Percentiles rank a stretch among this genome's conserved stretches.
These are phyloP conservation scores for Xestia xanthographa DNA, from an alignment of 2,888 invertebrate genomes.

Conservation along the genomic window DNA sequence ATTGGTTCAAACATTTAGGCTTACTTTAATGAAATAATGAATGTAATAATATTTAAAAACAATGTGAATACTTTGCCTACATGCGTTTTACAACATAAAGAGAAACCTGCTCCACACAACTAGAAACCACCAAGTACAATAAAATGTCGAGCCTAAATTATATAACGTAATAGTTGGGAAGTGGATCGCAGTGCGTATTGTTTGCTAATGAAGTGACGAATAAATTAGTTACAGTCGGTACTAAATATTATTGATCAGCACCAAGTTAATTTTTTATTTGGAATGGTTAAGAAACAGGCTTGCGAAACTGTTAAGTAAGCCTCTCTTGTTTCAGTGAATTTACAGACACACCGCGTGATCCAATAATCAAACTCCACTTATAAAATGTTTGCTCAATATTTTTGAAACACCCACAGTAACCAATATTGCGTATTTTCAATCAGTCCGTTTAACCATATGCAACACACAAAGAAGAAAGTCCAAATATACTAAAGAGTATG, in stretches of 20 bases:
- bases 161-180: constrained; percentile 40
- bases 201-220: constrained; percentile 63
- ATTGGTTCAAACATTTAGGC: not conserved
- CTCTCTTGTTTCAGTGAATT: constrained; percentile 53
- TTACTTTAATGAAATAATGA: not conserved
- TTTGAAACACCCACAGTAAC: constrained; percentile 21
- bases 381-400: constrained; percentile 21
- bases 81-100: constrained; percentile 15
- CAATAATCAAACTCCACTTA: constrained; percentile 30
- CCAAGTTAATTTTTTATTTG: constrained; percentile 72
- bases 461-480: constrained; percentile 21
- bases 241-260: constrained; percentile 57
- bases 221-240: constrained; percentile 65
- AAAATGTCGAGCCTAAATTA: constrained; percentile 35
- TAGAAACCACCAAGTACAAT: constrained; percentile 31
- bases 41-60: not conserved
- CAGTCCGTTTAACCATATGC: constrained; percentile 18
- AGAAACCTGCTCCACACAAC: constrained; percentile 25
- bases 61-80: not conserved
- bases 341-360: constrained; percentile 36
- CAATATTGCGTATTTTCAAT: constrained; percentile 16
- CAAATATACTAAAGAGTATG: constrained; percentile 62
- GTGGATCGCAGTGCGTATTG: constrained; percentile 37
- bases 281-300: constrained; percentile 69
- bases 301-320: constrained; percentile 75